Conservation (phyloP, 2,113 vertebrate genomes). For the Mirounga angustirostris region DNA sequence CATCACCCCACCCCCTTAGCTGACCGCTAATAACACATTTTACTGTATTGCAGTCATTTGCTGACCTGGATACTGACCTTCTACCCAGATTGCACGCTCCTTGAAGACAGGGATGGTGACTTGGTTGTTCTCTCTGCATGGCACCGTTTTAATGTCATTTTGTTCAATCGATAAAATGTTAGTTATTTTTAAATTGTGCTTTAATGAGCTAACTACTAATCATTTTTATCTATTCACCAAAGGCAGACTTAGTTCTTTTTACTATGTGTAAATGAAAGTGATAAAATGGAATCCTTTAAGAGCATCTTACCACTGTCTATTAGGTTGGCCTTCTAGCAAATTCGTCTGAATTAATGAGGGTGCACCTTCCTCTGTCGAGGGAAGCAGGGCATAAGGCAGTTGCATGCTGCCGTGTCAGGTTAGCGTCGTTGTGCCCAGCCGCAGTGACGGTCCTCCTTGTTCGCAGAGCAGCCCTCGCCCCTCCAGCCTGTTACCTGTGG, state of each 20-base stretch:
- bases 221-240: constrained; percentile 83
- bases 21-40: not conserved
- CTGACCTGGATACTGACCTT: not conserved
- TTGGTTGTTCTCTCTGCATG: not conserved
- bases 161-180: constrained; percentile 63
- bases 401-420: not conserved
- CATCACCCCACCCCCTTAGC: not conserved
- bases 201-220: constrained; percentile 77
- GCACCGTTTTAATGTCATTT: constrained; percentile 56
- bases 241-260: constrained; percentile 78
- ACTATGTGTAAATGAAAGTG: constrained; percentile 78
- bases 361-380: constrained; percentile 42
- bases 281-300: constrained; percentile 82
- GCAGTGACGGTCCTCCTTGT: not conserved
- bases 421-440: not conserved
- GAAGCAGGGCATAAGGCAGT: not conserved
- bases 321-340: constrained; percentile 72
- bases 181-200: constrained; percentile 73
- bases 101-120: not conserved
- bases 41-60: not conserved
- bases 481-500: not conserved
- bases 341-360: constrained; percentile 79
- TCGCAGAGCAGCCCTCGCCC: not conserved
- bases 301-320: constrained; percentile 73
- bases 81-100: not conserved